Percentiles rank a stretch among this genome's conserved stretches.
Evolutionary conservation across 2,113 vertebrate species (phyloP).

Genomic region (Bucco capensis): DNA sequence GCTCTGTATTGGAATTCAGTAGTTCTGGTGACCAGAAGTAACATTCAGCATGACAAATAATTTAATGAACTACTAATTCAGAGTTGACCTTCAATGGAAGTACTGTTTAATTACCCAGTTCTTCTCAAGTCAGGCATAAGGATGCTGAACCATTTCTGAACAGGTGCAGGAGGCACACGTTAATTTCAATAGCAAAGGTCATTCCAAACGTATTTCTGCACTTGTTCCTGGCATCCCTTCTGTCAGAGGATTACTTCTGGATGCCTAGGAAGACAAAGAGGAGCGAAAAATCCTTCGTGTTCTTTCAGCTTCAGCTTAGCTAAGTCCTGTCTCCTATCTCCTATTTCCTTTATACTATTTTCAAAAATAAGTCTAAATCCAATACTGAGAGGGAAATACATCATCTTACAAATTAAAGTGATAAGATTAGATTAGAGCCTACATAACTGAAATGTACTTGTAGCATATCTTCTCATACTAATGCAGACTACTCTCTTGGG

Average conservation of each 20-base stretch:
- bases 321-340: background rate
- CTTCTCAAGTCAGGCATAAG: constrained; percentile 37
- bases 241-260: background rate
- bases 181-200: constrained; percentile 45
- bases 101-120: constrained; percentile 31
- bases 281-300: background rate
- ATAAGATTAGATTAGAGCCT: background rate
- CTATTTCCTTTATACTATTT: background rate
- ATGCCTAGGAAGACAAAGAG: background rate
- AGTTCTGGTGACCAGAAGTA: constrained; percentile 6
- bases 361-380: background rate
- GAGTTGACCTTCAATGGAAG: constrained; percentile 37
- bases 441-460: background rate
- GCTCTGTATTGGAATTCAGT: background rate
- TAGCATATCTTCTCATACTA: background rate
- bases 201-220: background rate
- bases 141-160: background rate
- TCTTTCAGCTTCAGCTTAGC: background rate
- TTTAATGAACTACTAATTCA: constrained; percentile 44
- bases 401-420: background rate
- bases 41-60: constrained; percentile 38
- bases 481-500: background rate
- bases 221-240: background rate
- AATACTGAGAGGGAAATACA: background rate
- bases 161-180: constrained; percentile 16